A percentile compares a stretch with the other conserved stretches of the same genome.
These are phyloP conservation scores for Cyclura pinguis DNA, from an alignment of 2,797 vertebrate species.

Conservation along the genomic window DNA sequence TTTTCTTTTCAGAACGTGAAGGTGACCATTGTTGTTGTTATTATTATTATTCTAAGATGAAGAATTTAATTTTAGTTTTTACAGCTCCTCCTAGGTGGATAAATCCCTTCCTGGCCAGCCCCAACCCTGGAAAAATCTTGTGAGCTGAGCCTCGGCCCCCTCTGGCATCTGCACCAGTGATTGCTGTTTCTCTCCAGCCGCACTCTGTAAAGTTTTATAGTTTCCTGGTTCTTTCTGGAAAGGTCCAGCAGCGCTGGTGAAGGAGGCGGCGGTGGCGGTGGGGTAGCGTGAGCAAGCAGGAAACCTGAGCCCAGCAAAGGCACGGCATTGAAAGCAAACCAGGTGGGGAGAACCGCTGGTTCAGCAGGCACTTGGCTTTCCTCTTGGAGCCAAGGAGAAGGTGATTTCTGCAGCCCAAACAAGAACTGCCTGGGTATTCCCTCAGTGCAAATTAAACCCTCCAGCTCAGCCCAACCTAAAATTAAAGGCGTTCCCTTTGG, in stretches of 20 bases:
- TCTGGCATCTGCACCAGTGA: slow-evolving; percentile 72
- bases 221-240: slow-evolving; percentile 76
- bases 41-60: slow-evolving; percentile 63
- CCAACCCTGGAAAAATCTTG: slow-evolving; percentile 75
- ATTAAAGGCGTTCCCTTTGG: neutral
- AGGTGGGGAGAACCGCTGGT: neutral
- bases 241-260: slow-evolving; percentile 65
- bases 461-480: neutral
- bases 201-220: slow-evolving; percentile 80
- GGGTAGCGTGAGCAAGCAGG: slow-evolving; percentile 44
- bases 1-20: neutral
- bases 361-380: accelerated
- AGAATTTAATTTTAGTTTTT: slow-evolving; percentile 80
- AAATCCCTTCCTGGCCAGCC: slow-evolving; percentile 75
- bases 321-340: accelerated
- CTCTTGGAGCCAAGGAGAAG: accelerated
- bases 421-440: neutral
- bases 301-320: slow-evolving; percentile 42
- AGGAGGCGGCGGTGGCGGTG: slow-evolving; percentile 45
- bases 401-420: neutral
- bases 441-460: neutral
- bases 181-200: slow-evolving; percentile 78
- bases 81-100: slow-evolving; percentile 74
- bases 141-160: slow-evolving; percentile 68
- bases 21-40: neutral